Conservation (phyloP, 2,888 invertebrate genomes). For the Nomada ferruginata region DNA sequence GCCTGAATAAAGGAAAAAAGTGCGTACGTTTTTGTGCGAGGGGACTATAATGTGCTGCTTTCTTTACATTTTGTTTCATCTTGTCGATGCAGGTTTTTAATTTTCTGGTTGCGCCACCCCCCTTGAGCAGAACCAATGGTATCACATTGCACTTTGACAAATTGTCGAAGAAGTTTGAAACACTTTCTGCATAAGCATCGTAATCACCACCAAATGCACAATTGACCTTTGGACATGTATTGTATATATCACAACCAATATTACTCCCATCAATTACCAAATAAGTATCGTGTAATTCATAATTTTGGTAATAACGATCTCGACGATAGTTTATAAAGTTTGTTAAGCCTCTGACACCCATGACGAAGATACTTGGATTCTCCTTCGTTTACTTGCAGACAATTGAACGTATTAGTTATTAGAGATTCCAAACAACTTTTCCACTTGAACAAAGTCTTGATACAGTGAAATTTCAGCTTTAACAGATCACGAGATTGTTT, state of each 20-base stretch:
- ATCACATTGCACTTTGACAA: slow-evolving; percentile 89
- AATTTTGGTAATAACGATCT: slow-evolving; percentile 87
- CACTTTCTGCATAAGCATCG: slow-evolving; percentile 89
- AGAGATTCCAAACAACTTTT: no score
- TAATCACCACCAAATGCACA: slow-evolving; percentile 95
- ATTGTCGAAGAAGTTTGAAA: slow-evolving; percentile 89
- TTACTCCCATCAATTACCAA: slow-evolving; percentile 93
- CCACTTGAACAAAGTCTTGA: no score
- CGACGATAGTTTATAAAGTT: slow-evolving; percentile 90
- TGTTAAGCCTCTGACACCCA: slow-evolving; percentile 94
- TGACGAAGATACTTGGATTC: not conserved
- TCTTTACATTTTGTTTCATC: slow-evolving; percentile 86
- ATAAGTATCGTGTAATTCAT: slow-evolving; percentile 88
- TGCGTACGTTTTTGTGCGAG: slow-evolving; percentile 85
- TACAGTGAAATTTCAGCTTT: no score
- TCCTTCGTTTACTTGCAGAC: not conserved
- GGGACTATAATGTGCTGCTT: slow-evolving; percentile 85
- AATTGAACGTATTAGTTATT: no score
- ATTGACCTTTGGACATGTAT: slow-evolving; percentile 86
- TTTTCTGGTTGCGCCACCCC: slow-evolving; percentile 90
- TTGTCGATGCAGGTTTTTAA: slow-evolving; percentile 88
- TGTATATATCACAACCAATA: slow-evolving; percentile 90
- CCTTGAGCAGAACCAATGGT: slow-evolving; percentile 92
- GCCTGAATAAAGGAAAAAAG: slow-evolving; percentile 91
- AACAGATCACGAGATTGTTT: no score